A percentile compares a stretch with the other conserved stretches of the same genome.
Conservation (phyloP, 2,113 vertebrate genomes). For the Naja naja region DNA sequence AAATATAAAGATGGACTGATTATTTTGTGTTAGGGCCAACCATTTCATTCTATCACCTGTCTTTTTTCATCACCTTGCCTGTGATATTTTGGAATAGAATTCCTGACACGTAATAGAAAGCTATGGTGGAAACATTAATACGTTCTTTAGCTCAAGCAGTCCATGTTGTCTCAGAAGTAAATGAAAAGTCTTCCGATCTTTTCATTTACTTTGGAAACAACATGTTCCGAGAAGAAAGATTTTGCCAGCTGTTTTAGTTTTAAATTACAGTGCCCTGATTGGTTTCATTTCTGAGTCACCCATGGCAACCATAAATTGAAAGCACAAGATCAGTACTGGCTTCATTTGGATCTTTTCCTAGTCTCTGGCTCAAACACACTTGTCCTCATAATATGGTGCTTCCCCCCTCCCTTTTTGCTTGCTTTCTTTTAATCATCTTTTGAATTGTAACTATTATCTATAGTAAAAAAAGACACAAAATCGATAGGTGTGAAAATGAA, state of each 20-base stretch:
- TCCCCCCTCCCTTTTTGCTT: neutral
- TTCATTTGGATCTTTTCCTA: slow-evolving; percentile 49
- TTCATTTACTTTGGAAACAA: slow-evolving; percentile 73
- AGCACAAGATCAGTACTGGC: slow-evolving; percentile 33
- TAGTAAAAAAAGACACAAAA: neutral
- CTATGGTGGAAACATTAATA: slow-evolving; percentile 69
- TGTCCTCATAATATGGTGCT: neutral
- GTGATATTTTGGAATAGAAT: slow-evolving; percentile 67
- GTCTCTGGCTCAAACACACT: slow-evolving; percentile 43
- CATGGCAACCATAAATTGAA: slow-evolving; percentile 68
- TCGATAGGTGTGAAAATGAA: neutral
- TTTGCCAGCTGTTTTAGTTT: slow-evolving; percentile 74
- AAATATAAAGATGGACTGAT: slow-evolving; percentile 74
- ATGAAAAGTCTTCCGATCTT: slow-evolving; percentile 72
- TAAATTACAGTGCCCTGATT: slow-evolving; percentile 71
- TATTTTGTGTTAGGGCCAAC: slow-evolving; percentile 68
- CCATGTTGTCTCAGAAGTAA: slow-evolving; percentile 68
- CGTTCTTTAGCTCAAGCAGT: slow-evolving; percentile 66
- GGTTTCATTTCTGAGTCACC: slow-evolving; percentile 71
- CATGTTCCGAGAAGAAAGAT: slow-evolving; percentile 63
- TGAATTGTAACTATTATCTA: neutral
- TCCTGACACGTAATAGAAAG: slow-evolving; percentile 72
- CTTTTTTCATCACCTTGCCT: slow-evolving; percentile 70
- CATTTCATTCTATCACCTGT: slow-evolving; percentile 71
- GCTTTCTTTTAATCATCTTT: neutral